Evolutionary conservation across 2,113 vertebrate genomes (phyloP).

Genomic region (Melanocharis versteri): DNA sequence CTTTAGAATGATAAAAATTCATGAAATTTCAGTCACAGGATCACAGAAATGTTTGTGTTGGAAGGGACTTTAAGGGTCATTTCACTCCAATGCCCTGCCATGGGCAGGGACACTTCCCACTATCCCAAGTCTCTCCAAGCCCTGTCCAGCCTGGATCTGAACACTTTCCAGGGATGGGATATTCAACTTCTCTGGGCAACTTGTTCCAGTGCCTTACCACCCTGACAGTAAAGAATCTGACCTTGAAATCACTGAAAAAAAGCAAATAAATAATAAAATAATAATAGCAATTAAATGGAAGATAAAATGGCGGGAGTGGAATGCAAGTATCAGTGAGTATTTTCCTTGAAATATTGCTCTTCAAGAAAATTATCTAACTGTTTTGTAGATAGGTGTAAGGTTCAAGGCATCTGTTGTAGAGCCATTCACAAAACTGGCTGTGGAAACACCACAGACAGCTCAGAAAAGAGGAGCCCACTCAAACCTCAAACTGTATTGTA

Average conservation of each 20-base stretch:
- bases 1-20: not conserved
- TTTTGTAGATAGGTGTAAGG: not conserved
- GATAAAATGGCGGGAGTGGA: accelerated
- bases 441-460: not conserved
- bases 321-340: not conserved
- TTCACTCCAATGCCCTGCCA: accelerated
- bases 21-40: not conserved
- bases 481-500: not conserved
- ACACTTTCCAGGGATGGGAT: not conserved
- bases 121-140: not conserved
- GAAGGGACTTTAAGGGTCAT: not conserved
- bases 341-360: not conserved
- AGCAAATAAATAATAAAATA: not conserved
- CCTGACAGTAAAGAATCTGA: not conserved
- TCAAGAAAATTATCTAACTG: not conserved
- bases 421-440: not conserved
- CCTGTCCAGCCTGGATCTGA: not conserved
- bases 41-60: not conserved
- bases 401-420: not conserved
- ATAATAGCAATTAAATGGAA: accelerated
- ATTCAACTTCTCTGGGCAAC: not conserved
- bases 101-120: not conserved
- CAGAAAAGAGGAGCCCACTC: not conserved
- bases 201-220: not conserved
- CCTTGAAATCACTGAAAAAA: not conserved